These are phyloP conservation scores for Trichoplusia ni DNA, from an alignment of 1,140 invertebrate genomes.

Conservation along the genomic window DNA sequence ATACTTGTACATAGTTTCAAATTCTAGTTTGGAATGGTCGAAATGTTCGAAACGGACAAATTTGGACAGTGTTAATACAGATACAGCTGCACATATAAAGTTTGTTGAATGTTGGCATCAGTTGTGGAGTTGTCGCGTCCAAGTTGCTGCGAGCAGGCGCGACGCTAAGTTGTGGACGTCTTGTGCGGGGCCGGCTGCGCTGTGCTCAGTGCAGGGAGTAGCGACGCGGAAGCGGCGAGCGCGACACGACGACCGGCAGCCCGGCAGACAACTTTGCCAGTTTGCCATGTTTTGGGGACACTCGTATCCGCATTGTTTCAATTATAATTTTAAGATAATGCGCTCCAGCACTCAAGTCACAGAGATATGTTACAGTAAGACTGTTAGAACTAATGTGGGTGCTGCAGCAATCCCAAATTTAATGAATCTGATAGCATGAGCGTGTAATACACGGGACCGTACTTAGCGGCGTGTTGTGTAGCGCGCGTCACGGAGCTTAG, in stretches of 20 bases:
- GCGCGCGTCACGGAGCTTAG: neutral
- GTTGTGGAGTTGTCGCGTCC: neutral
- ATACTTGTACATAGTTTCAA: neutral
- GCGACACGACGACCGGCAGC: no score
- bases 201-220: neutral
- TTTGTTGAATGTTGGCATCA: constrained; percentile 15
- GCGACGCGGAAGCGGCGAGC: no score
- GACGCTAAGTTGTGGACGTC: neutral
- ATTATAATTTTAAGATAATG: no score
- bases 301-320: no score
- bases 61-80: constrained; percentile 11
- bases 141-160: neutral
- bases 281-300: no score
- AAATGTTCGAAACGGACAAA: constrained; percentile 7
- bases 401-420: neutral
- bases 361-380: neutral
- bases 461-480: constrained; percentile 13
- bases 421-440: constrained; percentile 15
- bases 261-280: no score
- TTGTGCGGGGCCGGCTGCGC: neutral
- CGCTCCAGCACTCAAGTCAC: no score
- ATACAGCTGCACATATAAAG: constrained; percentile 5
- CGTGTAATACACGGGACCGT: constrained; percentile 21
- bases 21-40: neutral
- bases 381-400: neutral